Evolutionary conservation across 2,888 invertebrate genomes (phyloP), one percentile per base, ranked within the genome.

Genomic region (Morpho deidamia): DNA sequence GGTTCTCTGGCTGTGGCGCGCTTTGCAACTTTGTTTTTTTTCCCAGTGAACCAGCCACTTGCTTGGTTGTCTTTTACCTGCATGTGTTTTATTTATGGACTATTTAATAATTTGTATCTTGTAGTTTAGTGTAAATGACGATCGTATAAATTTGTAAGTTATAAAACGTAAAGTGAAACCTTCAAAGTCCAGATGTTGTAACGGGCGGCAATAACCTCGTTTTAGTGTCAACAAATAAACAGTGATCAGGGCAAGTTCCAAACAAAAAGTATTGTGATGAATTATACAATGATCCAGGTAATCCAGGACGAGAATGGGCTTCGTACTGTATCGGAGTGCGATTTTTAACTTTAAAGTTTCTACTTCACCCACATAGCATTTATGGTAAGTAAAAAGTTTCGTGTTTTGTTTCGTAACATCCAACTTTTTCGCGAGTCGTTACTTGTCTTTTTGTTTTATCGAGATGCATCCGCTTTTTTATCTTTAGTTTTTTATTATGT

Each of bases 361-460:
- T 56, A 74, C 75, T 76, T 86, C 87, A 86, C 84, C 86, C 81
- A 87, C 85, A 77, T 86, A 78, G 69, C 87, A 63, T 88, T 80
- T 87, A 88, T 80, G 89, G 89, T 88, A 86, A 86, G 88, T 71
- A 64, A 81, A 81, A 81, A 83, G 76, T 82, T 83, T 83, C 83
- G 71, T 76, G 81, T 83, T 72, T 76, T 74, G 76, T 84, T 81
- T 85, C 83, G 84, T 85, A 84, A 85, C 75, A 69, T 66, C 62
- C 69, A 69, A 71, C 69, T 78, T 81, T 69, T 67, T 63, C 65
- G 60, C 60, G 54, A 55, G 63, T 56, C 48, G 50, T 53, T 43
- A 34, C 40, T 37, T 35, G 33, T 48, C 40, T 54, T 58, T 61
- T 55, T 49, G 32, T 60, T 49, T 57, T 55, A 49, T 44, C 40